phyloP scores from a whole-genome alignment of 2,888 invertebrate species.

The Nomada ruficornis region DNA sequence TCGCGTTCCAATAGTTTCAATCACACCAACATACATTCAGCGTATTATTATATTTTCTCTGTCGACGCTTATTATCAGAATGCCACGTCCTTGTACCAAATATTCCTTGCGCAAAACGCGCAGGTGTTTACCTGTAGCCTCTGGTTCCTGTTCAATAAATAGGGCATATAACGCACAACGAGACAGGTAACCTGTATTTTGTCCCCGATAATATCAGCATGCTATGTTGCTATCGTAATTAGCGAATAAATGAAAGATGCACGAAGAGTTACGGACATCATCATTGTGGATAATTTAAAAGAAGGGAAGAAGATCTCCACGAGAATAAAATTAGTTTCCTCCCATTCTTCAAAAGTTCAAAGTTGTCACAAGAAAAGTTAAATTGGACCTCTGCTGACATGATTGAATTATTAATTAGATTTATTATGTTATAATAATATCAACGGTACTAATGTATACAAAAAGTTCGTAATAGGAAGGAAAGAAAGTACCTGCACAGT shows the following conservation, averaged over 20 bases:
- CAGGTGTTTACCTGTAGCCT: slow-evolving; percentile 21
- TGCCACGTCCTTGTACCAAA: slow-evolving; percentile 32
- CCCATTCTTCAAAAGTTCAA: no score
- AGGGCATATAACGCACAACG: slow-evolving; percentile 12
- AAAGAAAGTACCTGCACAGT: no score
- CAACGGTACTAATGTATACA: no score
- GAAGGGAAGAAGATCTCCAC: neutral
- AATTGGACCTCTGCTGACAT: no score
- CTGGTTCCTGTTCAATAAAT: slow-evolving; percentile 24
- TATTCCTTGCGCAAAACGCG: slow-evolving; percentile 12
- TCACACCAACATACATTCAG: neutral
- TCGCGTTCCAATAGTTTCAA: neutral
- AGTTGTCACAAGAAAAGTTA: no score
- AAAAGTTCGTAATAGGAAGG: no score
- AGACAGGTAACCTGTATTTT: slow-evolving; percentile 25
- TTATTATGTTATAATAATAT: no score
- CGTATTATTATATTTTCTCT: slow-evolving; percentile 5
- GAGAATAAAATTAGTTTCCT: no score
- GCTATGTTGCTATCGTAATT: neutral
- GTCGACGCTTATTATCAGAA: slow-evolving; percentile 27
- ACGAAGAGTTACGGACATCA: neutral
- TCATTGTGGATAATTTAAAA: neutral
- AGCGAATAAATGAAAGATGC: neutral
- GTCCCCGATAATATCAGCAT: slow-evolving; percentile 18
- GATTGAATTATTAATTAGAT: no score